These are phyloP conservation scores for Arctocebus calabarensis DNA, from an alignment of 2,797 vertebrate species.

Conservation along the genomic window DNA sequence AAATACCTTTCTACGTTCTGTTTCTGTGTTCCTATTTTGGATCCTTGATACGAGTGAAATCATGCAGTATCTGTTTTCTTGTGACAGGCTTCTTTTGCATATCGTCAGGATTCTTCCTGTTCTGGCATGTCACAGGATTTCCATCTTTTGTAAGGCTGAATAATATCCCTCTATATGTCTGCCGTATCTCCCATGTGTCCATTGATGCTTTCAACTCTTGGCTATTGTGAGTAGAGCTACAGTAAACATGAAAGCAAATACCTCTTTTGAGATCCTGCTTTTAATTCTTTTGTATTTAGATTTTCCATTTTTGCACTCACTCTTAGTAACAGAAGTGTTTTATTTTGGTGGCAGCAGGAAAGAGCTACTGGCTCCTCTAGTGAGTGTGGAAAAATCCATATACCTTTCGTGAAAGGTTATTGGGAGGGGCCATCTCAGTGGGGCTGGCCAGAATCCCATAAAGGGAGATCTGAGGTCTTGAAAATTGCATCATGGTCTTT, in stretches of 20 bases:
- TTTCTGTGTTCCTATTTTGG: neutral
- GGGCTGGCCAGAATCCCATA: neutral
- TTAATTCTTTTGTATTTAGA: neutral
- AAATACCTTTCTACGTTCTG: neutral
- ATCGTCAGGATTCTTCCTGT: neutral
- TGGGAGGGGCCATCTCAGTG: neutral
- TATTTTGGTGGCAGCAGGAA: slow-evolving; percentile 8
- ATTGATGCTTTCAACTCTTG: neutral
- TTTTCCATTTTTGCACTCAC: neutral
- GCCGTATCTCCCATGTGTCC: neutral
- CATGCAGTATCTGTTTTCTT: neutral
- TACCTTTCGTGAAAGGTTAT: neutral
- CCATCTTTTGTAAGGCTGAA: neutral
- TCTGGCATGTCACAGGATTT: neutral
- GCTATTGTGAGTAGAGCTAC: neutral
- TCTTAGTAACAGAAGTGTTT: neutral
- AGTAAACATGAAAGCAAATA: neutral
- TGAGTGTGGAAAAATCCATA: neutral
- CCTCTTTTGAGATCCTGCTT: neutral
- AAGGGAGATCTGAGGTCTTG: slow-evolving; percentile 26
- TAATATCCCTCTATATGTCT: neutral
- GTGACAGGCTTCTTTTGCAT: slow-evolving; percentile 10
- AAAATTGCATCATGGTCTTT: slow-evolving; percentile 28
- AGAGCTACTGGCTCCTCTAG: neutral
- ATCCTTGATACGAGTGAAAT: neutral